Evolutionary conservation across 2,888 invertebrate species (phyloP), one percentile per base, ranked within the genome.

Genomic region (Acleris literana): DNA sequence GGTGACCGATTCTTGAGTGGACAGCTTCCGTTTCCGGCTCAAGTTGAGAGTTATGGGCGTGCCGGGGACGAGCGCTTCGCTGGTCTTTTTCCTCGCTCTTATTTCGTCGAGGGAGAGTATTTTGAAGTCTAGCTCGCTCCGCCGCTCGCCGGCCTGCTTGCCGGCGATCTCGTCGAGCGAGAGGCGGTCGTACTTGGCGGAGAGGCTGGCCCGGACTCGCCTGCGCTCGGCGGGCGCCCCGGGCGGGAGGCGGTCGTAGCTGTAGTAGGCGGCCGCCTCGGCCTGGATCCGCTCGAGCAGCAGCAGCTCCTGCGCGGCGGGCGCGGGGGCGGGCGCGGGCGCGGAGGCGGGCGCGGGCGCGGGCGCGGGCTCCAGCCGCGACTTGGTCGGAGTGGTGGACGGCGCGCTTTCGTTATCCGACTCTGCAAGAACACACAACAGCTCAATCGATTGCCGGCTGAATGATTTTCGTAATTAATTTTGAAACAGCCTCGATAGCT

Each of bases 341-440:
- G 94, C 94, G 65, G 91, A 25, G 95, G 94, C 74, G 93, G 93
- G 84, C 95, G 76, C 75, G 57, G 94, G 94, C 66, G 92, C 89
- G 9, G 83, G 81, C 61, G 76, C 74, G 57, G 94, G 93, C 66
- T 91, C 88, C 70, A 82, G 80, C 58, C 22, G 18, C 69, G 80
- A 78, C 72, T 93, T 93, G 70, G 89, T 90, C 69, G 95, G 95
- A 72, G 94, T 94, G 65, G 91, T 90, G 44, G 95, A 94, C 29
- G 95, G 94, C 74, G 93, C 93, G 84, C 95, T 95, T 93, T 96
- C 96, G 86, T 93, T 95, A 93, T 96, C 96, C 79, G 96, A 96
- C 90, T 96, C 96, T 96, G 95, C 93, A 95, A 95, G 94, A 95
- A 95, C 93, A 94, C 94, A 94, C 87, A 75, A 81, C 79, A 85